phyloP scores from a whole-genome alignment of 2,888 invertebrate species.

The Pemphredon lugubris region DNA sequence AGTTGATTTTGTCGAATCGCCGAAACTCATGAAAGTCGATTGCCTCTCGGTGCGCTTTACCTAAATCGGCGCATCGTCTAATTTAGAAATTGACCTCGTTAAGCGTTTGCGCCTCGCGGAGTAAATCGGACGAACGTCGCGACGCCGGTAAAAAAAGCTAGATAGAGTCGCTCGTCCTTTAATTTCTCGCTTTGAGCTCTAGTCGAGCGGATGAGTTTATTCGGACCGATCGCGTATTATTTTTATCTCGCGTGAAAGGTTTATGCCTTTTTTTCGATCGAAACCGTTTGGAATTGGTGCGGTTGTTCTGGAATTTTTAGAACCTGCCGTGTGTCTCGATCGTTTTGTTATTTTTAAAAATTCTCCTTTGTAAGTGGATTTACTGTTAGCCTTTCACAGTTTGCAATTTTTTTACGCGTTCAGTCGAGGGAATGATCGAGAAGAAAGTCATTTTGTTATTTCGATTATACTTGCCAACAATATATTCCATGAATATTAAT shows the following conservation, averaged over 20 bases:
- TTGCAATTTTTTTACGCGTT: neutral
- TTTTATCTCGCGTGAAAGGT: too few species aligned
- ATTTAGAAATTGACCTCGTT: slow-evolving; percentile 51
- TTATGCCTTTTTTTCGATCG: too few species aligned
- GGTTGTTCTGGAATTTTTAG: too few species aligned
- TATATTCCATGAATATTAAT: too few species aligned
- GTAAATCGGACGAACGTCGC: slow-evolving; percentile 36
- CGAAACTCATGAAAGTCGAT: slow-evolving; percentile 18
- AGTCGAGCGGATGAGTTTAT: too few species aligned
- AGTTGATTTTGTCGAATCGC: slow-evolving; percentile 33
- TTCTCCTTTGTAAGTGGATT: too few species aligned
- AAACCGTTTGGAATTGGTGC: too few species aligned
- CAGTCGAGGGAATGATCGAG: neutral
- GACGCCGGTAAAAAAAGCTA: slow-evolving; percentile 18
- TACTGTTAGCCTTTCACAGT: too few species aligned
- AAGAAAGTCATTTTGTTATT: neutral
- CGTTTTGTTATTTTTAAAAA: too few species aligned
- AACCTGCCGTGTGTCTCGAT: too few species aligned
- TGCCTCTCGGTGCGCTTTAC: slow-evolving; percentile 25
- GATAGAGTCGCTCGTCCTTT: neutral
- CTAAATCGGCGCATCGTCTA: slow-evolving; percentile 33
- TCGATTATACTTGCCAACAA: too few species aligned
- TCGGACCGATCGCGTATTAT: too few species aligned
- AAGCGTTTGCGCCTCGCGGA: slow-evolving; percentile 19
- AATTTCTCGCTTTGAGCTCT: neutral